phyloP scores from a whole-genome alignment of 2,888 invertebrate genomes.

The Ptychoptera contaminata region DNA sequence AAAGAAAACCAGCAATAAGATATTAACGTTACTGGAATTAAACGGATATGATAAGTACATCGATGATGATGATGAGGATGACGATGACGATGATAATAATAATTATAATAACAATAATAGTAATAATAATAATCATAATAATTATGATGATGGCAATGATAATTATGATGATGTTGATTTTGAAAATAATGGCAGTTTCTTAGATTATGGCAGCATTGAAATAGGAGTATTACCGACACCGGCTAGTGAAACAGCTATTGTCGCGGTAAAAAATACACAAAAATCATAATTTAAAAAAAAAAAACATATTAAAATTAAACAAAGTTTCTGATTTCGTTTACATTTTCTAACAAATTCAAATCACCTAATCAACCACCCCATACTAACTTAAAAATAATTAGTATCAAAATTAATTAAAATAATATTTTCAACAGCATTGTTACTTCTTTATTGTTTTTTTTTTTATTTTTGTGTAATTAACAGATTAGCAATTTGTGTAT shows the following conservation, averaged over 20 bases:
- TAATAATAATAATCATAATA: background rate
- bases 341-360: no score
- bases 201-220: conserved; percentile 27
- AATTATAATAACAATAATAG: background rate
- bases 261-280: conserved; percentile 28
- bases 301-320: background rate
- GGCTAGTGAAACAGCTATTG: conserved; percentile 31
- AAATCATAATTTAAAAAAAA: conserved; percentile 11
- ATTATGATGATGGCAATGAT: background rate
- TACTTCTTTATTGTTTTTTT: no score
- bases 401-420: no score
- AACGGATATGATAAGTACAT: conserved; percentile 17
- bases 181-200: conserved; percentile 19
- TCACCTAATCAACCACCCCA: no score
- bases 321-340: background rate
- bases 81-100: background rate
- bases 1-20: conserved; percentile 29
- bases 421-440: no score
- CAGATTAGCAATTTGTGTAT: no score
- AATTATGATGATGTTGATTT: conserved; percentile 1
- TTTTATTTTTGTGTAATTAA: no score
- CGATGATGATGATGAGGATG: conserved; percentile 1
- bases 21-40: conserved; percentile 29
- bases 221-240: conserved; percentile 33
- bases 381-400: no score